Conservation (phyloP, 2,113 vertebrate genomes). For the Meriones unguiculatus region DNA sequence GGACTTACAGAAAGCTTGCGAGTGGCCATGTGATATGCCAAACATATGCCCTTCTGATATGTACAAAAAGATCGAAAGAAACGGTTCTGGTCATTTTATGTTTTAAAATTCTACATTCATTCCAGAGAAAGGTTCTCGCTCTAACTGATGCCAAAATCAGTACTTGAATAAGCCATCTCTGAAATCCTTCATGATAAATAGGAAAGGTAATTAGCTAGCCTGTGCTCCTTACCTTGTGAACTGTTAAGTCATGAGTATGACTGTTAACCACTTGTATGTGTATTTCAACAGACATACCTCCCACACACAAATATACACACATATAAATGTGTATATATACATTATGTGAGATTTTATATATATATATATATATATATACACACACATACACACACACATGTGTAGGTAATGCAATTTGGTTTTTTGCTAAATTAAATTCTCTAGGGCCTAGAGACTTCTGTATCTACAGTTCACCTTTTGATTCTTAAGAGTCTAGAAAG, state of each 20-base stretch:
- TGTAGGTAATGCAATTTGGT: no score
- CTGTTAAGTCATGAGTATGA: background rate
- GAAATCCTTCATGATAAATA: slow-evolving; percentile 46
- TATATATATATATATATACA: no score
- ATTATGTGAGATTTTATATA: no score
- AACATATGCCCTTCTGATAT: background rate
- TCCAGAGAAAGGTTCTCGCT: background rate
- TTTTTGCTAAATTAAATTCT: no score
- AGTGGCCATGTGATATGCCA: background rate
- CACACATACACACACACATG: no score
- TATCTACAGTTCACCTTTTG: background rate
- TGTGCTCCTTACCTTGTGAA: slow-evolving; percentile 44
- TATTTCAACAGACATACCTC: no score
- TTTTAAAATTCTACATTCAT: slow-evolving; percentile 45
- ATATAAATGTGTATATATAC: no score
- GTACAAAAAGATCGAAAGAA: background rate
- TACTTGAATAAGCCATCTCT: background rate
- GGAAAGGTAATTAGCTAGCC: slow-evolving; percentile 55
- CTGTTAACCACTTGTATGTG: no score
- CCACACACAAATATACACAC: no score
- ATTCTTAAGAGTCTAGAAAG: background rate
- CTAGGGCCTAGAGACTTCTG: background rate
- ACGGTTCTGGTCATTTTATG: background rate
- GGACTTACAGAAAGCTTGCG: background rate
- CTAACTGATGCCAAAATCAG: slow-evolving; percentile 30